Evolutionary conservation across 1,140 invertebrate genomes (phyloP).

Genomic region (Drosophila burlai): DNA sequence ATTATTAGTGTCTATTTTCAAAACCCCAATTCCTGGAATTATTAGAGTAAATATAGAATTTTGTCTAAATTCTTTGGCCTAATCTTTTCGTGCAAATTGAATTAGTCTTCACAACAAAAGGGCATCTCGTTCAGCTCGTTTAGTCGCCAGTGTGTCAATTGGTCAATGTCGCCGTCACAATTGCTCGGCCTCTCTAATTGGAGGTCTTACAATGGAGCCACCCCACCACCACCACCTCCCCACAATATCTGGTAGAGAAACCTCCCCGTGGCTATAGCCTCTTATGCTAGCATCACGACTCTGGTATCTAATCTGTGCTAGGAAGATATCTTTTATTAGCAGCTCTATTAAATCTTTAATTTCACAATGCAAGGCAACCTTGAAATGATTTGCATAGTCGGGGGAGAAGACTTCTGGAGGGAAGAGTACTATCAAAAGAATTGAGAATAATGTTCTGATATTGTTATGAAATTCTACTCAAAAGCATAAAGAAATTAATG

Average conservation of each 20-base stretch:
- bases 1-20: not conserved
- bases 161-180: conserved; percentile 74
- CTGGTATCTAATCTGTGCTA: conserved; percentile 67
- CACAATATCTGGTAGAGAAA: not conserved
- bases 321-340: conserved; percentile 56
- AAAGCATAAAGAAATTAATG: not conserved
- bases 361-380: conserved; percentile 61
- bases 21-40: not conserved
- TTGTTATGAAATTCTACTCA: not conserved
- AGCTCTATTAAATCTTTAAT: conserved; percentile 49
- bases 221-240: conserved; percentile 13
- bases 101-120: conserved; percentile 47
- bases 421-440: not conserved
- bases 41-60: not conserved
- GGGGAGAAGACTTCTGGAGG: not conserved
- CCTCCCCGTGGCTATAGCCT: conserved; percentile 11
- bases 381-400: conserved; percentile 26
- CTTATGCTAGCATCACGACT: conserved; percentile 38
- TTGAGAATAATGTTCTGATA: not conserved
- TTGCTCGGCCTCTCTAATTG: conserved; percentile 61
- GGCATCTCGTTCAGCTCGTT: conserved; percentile 45
- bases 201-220: conserved; percentile 45
- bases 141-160: conserved; percentile 69
- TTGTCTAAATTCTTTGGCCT: not conserved
- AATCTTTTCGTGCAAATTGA: conserved; percentile 32